Conservation (phyloP, 2,797 vertebrate species). For the Mormyrops boulengeri region DNA sequence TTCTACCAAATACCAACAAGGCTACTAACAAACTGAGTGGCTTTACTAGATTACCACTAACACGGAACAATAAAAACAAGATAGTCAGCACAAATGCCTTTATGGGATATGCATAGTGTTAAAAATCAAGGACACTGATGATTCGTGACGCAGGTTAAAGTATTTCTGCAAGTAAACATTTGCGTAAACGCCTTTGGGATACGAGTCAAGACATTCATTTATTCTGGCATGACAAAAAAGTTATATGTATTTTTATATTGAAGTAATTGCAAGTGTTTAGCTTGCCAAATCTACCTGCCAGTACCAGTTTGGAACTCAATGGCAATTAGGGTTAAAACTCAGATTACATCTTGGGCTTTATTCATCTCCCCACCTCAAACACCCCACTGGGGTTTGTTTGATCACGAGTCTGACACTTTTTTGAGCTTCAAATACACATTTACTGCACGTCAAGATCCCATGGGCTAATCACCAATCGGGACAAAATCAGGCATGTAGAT, state of each 20-base stretch:
- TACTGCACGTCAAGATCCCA: not conserved
- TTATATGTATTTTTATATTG: not conserved
- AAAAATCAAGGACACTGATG: conserved; percentile 46
- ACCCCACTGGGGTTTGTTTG: not conserved
- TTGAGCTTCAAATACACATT: not conserved
- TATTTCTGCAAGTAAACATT: conserved; percentile 8
- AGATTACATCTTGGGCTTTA: not conserved
- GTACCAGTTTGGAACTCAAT: not conserved
- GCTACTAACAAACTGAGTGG: conserved; percentile 48
- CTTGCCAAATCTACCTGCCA: not conserved
- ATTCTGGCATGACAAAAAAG: not conserved
- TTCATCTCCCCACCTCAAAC: not conserved
- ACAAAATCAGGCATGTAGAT: conserved; percentile 30
- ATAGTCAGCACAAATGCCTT: not conserved
- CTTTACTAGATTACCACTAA: conserved; percentile 41
- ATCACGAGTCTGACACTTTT: not conserved
- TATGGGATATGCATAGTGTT: conserved; percentile 18
- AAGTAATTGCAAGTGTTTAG: not conserved
- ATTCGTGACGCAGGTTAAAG: conserved; percentile 15
- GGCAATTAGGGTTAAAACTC: not conserved
- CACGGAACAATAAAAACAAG: conserved; percentile 20
- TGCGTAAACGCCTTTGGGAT: conserved; percentile 12
- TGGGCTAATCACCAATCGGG: not conserved
- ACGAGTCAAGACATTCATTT: not conserved
- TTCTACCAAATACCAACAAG: conserved; percentile 70